phyloP scores from a whole-genome alignment of 2,797 vertebrate species.

The Petrocephalus schoutedeni region DNA sequence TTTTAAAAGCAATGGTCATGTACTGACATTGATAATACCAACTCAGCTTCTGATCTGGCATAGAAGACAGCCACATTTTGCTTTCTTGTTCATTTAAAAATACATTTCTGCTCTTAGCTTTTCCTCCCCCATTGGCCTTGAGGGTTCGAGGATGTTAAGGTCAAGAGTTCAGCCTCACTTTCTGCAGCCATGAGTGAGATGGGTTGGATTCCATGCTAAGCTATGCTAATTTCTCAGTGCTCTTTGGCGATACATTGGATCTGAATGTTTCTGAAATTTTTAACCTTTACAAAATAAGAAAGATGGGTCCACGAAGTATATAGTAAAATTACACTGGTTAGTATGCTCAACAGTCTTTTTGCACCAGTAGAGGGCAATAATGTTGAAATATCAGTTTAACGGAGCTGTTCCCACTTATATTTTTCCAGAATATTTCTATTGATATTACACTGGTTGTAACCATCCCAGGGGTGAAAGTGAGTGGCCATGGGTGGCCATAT shows the following conservation, averaged over 20 bases:
- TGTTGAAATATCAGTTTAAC: background rate
- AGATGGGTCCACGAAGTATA: background rate
- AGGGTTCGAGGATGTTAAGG: background rate
- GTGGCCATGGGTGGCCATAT: background rate
- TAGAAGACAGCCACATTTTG: background rate
- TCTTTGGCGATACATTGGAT: background rate
- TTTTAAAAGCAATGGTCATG: background rate
- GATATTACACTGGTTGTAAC: background rate
- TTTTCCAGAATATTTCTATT: background rate
- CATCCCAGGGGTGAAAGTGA: background rate
- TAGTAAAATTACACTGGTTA: background rate
- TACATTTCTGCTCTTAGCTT: background rate
- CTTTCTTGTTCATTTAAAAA: background rate
- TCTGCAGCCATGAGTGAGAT: background rate
- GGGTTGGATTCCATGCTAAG: background rate
- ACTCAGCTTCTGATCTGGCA: background rate
- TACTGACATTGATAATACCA: background rate
- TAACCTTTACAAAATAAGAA: background rate
- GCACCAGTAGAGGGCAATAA: constrained; percentile 26
- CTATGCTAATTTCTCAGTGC: background rate
- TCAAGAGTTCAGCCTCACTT: background rate
- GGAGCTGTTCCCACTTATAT: background rate
- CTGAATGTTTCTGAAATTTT: background rate
- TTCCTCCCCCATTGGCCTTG: background rate
- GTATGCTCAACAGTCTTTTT: background rate